Base-by-base conservation (phyloP, 2,888 invertebrate species). In the Elysia crispata region DNA sequence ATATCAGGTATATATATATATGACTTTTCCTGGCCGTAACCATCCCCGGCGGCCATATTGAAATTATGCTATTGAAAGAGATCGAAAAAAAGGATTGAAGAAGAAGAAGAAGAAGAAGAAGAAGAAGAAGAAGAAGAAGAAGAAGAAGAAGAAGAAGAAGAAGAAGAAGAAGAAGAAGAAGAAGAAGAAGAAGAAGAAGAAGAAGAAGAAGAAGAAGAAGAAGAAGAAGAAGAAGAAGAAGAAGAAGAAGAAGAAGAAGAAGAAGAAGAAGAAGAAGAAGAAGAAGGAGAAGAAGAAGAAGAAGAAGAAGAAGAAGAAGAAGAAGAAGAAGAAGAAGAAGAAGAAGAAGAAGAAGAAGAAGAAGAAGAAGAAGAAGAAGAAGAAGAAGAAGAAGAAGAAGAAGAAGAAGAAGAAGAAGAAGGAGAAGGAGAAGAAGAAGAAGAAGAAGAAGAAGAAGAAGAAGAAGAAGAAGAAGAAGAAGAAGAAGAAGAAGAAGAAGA, bases 201-300 rank as follows among this genome's bases (percentile, higher is more conserved):
- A 49, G n/a, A 49, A 72, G 33, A 72, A 20, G 30, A 20, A 72
- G 33, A 72, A 20, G 30, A 20, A 72, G 33, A 72, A 20, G 30
- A 20, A 72, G 33, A 72, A 20, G 30, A 20, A 72, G 33, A 72
- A 20, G 30, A 20, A 72, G 33, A 72, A 20, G 30, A 20, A 72
- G 33, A 72, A 20, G 30, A 20, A 41, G n/a, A 41, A 8, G 30
- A 8, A 72, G 72, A 72, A 49, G 72, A 49, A 72, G 72, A 72
- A 49, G 72, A 49, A 72, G 72, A 72, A 49, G 72, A 72, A 49
- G 72, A 49, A 72, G 72, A 49, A 49, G 50, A 49, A 49, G 72
- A 69, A 18, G 25, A 18, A 20, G 69, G 31, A 0, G 69, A 31
- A 25, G 28, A 18, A 31, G 28, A 18, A 18, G 18, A 18, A 18